Conservation (phyloP, 1,140 invertebrate genomes). For the Neodiprion lecontei region DNA sequence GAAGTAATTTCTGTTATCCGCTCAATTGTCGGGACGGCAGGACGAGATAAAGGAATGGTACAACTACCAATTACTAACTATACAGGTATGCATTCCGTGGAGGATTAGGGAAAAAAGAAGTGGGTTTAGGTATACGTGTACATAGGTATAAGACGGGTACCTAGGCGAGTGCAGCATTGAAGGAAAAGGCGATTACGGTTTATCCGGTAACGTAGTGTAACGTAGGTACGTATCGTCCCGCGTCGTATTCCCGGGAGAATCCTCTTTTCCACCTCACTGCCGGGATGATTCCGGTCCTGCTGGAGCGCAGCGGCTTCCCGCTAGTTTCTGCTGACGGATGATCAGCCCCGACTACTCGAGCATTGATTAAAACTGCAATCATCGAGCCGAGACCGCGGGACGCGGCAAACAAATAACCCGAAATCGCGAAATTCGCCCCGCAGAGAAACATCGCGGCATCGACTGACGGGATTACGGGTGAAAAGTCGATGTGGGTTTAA, state of each 20-base stretch:
- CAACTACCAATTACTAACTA: too few relatives aligned
- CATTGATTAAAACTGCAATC: slow-evolving; percentile 40
- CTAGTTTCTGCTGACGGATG: neutral
- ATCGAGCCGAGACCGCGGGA: slow-evolving; percentile 31
- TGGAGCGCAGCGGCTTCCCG: neutral
- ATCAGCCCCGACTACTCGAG: neutral
- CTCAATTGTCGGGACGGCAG: too few relatives aligned
- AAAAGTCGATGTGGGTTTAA: too few relatives aligned
- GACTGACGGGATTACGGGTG: too few relatives aligned
- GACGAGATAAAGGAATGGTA: too few relatives aligned
- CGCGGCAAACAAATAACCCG: slow-evolving; percentile 32
- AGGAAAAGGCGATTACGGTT: neutral
- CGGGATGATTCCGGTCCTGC: neutral
- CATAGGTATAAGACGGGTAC: too few relatives aligned
- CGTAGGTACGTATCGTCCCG: neutral
- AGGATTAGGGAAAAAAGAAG: too few relatives aligned
- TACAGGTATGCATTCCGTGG: too few relatives aligned
- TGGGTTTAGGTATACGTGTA: too few relatives aligned
- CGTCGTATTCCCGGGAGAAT: neutral
- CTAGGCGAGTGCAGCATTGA: neutral
- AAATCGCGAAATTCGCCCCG: slow-evolving; percentile 13
- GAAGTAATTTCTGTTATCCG: too few relatives aligned
- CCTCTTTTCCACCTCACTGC: neutral
- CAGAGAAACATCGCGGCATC: too few relatives aligned
- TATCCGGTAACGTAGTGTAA: neutral